Conservation (phyloP, 2,888 invertebrate species). For the Danaus chrysippus region DNA sequence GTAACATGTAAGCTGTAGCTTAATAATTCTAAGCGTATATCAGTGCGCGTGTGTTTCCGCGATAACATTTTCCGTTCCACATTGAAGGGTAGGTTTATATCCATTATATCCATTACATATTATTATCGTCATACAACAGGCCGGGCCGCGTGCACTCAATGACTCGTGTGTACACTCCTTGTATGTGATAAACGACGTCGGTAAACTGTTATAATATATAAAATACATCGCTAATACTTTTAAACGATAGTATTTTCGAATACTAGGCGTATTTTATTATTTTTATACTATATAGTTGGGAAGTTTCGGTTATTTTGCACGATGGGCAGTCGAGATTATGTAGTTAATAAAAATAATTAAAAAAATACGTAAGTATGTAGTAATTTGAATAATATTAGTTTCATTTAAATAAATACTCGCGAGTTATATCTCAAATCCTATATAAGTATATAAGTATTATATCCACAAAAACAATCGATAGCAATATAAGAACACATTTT, state of each 20-base stretch:
- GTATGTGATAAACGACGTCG: conserved; percentile 34
- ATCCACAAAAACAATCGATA: neutral
- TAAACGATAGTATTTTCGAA: too few species aligned
- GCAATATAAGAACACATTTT: conserved; percentile 51
- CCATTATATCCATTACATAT: conserved; percentile 72
- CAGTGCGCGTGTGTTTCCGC: conserved; percentile 53
- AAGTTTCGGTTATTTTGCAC: too few species aligned
- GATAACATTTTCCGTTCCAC: conserved; percentile 65
- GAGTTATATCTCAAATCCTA: too few species aligned
- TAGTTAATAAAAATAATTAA: too few species aligned
- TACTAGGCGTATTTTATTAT: too few species aligned
- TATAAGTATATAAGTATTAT: neutral
- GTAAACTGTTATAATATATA: neutral
- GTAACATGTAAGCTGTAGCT: conserved; percentile 19
- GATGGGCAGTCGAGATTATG: too few species aligned
- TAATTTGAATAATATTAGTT: too few species aligned
- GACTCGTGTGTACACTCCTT: conserved; percentile 49
- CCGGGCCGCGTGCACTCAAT: conserved; percentile 60
- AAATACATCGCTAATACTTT: neutral
- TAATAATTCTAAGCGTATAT: conserved; percentile 26
- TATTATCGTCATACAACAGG: conserved; percentile 71
- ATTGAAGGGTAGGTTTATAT: conserved; percentile 55
- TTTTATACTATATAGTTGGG: too few species aligned
- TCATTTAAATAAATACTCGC: too few species aligned
- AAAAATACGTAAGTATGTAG: too few species aligned